Conservation (phyloP, 2,113 vertebrate species). For the Corythornis madagascariensis region DNA sequence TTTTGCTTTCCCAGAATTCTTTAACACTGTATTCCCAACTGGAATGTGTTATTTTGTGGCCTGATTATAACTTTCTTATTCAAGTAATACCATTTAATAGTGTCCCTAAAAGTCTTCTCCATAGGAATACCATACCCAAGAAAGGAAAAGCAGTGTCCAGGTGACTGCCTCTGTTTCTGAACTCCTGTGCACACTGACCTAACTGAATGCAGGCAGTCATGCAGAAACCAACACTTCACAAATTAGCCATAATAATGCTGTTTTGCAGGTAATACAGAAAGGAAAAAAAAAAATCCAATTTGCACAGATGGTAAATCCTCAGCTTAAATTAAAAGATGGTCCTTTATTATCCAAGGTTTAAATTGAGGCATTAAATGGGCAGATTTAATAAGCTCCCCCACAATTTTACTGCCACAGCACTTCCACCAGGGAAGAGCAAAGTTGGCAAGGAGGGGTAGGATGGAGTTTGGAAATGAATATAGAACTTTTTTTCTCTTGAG, state of each 20-base stretch:
- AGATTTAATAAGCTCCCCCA: slow-evolving; percentile 26
- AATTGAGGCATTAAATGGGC: slow-evolving; percentile 6
- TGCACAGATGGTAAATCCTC: slow-evolving; percentile 17
- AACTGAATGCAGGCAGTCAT: not conserved
- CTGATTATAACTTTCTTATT: not conserved
- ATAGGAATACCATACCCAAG: not conserved
- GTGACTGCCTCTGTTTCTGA: not conserved
- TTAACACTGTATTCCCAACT: not conserved
- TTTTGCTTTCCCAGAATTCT: not conserved
- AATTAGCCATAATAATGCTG: not conserved
- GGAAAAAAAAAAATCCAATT: not conserved
- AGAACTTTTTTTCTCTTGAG: not conserved
- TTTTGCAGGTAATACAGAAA: not conserved
- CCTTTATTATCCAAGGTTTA: slow-evolving; percentile 38
- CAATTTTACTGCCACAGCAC: not conserved
- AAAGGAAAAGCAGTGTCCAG: not conserved
- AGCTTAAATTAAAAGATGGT: slow-evolving; percentile 10
- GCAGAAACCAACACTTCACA: not conserved
- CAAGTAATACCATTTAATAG: not conserved
- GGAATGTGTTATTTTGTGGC: not conserved
- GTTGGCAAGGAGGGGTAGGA: not conserved
- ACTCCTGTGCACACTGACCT: not conserved
- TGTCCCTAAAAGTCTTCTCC: not conserved
- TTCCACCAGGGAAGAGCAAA: not conserved
- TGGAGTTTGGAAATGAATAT: not conserved